A percentile compares a stretch with the other conserved stretches of the same genome.
Evolutionary conservation across 1,140 invertebrate genomes (phyloP).

Genomic region (Caenorhabditis inopinata): DNA sequence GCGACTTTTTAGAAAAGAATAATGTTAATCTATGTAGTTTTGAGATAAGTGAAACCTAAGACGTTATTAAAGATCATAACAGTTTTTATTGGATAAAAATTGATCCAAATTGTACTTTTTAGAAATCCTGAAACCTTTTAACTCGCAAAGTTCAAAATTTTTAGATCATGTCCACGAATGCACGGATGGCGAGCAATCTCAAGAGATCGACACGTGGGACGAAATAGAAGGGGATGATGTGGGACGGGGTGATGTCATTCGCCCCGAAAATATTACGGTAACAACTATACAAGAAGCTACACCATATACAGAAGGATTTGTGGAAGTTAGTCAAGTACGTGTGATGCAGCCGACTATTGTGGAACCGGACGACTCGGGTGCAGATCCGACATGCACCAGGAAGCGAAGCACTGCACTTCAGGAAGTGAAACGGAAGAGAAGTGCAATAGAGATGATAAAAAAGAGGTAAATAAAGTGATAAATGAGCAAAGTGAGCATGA

Average conservation of each 20-base stretch:
- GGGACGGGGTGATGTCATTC: not conserved
- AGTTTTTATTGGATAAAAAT: no score
- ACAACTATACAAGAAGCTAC: slow-evolving; percentile 34
- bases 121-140: not conserved
- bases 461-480: not conserved
- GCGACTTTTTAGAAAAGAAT: no score
- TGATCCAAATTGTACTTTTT: no score
- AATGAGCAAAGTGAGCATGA: no score
- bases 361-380: not conserved
- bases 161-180: slow-evolving; percentile 39
- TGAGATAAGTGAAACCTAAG: no score
- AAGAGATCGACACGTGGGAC: slow-evolving; percentile 41
- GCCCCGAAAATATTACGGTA: slow-evolving; percentile 46
- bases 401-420: not conserved
- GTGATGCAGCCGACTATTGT: slow-evolving; percentile 27
- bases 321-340: not conserved
- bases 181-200: slow-evolving; percentile 22
- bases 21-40: no score
- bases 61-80: no score
- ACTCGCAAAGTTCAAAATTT: not conserved
- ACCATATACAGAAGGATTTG: not conserved
- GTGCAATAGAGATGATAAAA: slow-evolving; percentile 6
- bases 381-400: not conserved
- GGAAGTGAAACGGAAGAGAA: slow-evolving; percentile 18
- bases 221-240: slow-evolving; percentile 6